Base-by-base conservation (phyloP, 1,140 invertebrate species). In the Homarus americanus region DNA sequence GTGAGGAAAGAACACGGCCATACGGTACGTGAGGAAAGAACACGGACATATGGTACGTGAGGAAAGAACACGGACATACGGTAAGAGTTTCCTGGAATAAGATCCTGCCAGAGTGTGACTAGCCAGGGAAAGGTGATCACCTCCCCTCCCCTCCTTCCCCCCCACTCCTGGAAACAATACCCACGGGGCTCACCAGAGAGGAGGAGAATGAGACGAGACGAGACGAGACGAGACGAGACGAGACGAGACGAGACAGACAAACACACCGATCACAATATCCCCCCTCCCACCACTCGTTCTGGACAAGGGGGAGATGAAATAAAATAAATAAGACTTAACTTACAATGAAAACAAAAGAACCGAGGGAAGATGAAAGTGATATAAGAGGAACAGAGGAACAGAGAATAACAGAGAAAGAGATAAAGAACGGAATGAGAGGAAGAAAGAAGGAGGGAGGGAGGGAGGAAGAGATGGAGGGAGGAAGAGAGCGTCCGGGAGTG, bases 361-460 rank as follows among this genome's bases (percentile, higher is more conserved):
- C 1, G 38, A 17, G 34, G 38, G 28, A 53, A 40, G 78, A n/a
- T n/a, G n/a, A n/a, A n/a, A n/a, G n/a, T n/a, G n/a, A n/a, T n/a
- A n/a, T n/a, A n/a, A n/a, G n/a, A n/a, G n/a, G n/a, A 41, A 34
- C 17, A 41, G 36, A 34, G 49, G 78, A 40, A n/a, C 24, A 40
- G 78, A 80, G 40, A 53, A 80, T 17, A 24, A 34, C n/a, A n/a
- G n/a, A 41, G n/a, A 82, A 32, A 24, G 58, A n/a, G 53, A 82
- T 10, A 28, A 53, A 3, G 24, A 63, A 53, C 28, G 28, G 4
- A 20, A 15, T 10, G 44, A 58, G 79, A 34, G 20, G 53, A 53
- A 53, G 44, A 36, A 58, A 53, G 9, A 9, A 76, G 24, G 10
- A 40, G 73, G 32, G 32, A 32, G 73, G 32, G 24, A 79, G 7